Evolutionary conservation across 1,140 invertebrate genomes (phyloP), one percentile per base, ranked within the genome.

Genomic region (Piezodorus guildinii): DNA sequence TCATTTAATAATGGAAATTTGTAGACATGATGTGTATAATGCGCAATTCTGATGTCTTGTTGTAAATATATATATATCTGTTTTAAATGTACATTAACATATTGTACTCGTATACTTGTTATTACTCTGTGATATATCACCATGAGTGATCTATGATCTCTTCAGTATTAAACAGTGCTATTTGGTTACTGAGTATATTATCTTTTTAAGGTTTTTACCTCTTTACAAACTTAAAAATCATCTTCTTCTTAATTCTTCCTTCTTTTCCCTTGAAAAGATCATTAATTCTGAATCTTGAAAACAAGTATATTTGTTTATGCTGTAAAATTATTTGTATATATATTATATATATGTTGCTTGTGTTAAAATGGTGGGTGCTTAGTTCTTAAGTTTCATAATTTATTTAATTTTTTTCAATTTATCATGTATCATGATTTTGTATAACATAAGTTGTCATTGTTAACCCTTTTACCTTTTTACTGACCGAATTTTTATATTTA

Each of bases 181-280:
- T 19, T 21, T 10, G 9, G 34, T 39, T 39, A 39, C 12, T 39
- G 34, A 39, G 34, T 39, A 12, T 39, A 39, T 10, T 49, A n/a
- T 21, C n/a, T 21, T 49, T 49, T 49, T 10, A 49, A 49, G 4
- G 5, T 19, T 49, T 49, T 49, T 49, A 49, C 16, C 5, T 49
- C 46, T 21, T 49, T 49, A 49, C 34, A 49, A 21, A 19, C 46
- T 49, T 49, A 19, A 21, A 49, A 49, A 49, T 49, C 5, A 21
- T 5, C 3, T 21, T 49, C 46, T 49, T 49, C 45, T 19, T 4
- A 49, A 21, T 17, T 19, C 46, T 49, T 21, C 17, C 21, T 49
- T 49, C 46, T 21, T 49, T 17, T 19, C 46, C 21, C 46, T 49
- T 49, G 21, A 49, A 49, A 49, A 49, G 46, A 49, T 49, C 46